phyloP scores from a whole-genome alignment of 64 coral and sea anemone genomes.

The Montipora efflorescens region DNA sequence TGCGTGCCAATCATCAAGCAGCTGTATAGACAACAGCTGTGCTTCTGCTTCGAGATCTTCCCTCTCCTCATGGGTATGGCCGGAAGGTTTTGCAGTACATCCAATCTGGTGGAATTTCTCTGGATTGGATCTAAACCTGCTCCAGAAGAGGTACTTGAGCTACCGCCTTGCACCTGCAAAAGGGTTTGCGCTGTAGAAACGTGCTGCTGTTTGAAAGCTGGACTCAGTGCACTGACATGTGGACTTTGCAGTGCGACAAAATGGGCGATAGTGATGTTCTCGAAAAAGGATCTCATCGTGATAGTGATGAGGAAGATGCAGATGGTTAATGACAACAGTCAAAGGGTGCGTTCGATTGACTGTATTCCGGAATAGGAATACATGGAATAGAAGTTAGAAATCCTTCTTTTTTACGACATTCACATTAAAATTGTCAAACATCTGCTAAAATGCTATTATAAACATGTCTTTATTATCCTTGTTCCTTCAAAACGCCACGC shows the following conservation, averaged over 20 bases:
- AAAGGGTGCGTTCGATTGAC: not conserved
- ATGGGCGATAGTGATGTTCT: slow-evolving; percentile 29
- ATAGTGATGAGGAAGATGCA: slow-evolving; percentile 49
- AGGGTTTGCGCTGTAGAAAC: slow-evolving; percentile 42
- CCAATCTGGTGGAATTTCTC: slow-evolving; percentile 37
- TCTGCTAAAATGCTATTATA: no score
- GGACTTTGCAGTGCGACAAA: slow-evolving; percentile 36
- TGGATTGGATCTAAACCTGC: slow-evolving; percentile 67
- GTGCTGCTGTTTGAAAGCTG: slow-evolving; percentile 61
- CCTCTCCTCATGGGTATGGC: slow-evolving; percentile 34
- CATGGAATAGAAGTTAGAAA: no score
- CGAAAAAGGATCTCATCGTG: not conserved
- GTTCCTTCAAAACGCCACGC: no score
- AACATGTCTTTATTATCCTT: no score
- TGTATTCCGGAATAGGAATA: no score
- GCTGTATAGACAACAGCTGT: slow-evolving; percentile 47
- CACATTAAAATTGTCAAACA: no score
- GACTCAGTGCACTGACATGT: slow-evolving; percentile 68
- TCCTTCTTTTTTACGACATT: no score
- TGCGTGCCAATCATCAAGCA: slow-evolving; percentile 62
- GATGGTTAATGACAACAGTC: slow-evolving; percentile 12
- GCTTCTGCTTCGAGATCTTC: slow-evolving; percentile 39
- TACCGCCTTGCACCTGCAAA: slow-evolving; percentile 47
- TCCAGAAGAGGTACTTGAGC: slow-evolving; percentile 65
- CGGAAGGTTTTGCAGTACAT: not conserved